Evolutionary conservation across 2,797 vertebrate genomes (phyloP).

Genomic region (Lacerta viridis): DNA sequence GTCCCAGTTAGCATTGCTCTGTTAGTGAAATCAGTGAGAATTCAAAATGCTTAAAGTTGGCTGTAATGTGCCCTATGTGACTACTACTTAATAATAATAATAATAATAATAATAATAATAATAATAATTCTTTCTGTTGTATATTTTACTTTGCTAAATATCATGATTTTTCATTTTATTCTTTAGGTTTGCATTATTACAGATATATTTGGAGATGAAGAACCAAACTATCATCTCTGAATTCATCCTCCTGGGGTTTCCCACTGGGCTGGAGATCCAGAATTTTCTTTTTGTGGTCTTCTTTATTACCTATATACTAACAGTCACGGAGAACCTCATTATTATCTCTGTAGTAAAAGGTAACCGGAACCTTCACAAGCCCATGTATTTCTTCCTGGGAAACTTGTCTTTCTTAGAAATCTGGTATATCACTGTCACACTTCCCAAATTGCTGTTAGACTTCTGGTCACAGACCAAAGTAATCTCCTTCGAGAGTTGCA

Average conservation of each 20-base stretch:
- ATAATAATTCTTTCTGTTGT: background rate
- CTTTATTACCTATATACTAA: constrained; percentile 60
- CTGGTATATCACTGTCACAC: constrained; percentile 74
- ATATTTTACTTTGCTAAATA: background rate
- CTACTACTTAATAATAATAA: too few species aligned
- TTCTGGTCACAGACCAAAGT: constrained; percentile 38
- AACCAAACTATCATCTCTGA: constrained; percentile 57
- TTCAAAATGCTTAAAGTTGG: background rate
- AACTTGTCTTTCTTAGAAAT: constrained; percentile 80
- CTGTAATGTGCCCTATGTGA: background rate
- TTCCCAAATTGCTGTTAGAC: constrained; percentile 54
- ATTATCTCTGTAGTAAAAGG: constrained; percentile 42
- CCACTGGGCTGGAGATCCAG: constrained; percentile 5
- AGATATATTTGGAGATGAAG: constrained; percentile 1
- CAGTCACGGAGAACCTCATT: constrained; percentile 45
- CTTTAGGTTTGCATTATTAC: background rate
- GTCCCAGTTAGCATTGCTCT: background rate
- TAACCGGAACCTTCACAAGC: constrained; percentile 54
- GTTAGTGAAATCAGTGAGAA: too few species aligned
- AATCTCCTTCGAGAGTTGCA: constrained; percentile 39
- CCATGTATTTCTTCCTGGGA: constrained; percentile 70
- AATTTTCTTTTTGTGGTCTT: constrained; percentile 53
- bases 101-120: too few species aligned
- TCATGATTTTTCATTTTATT: background rate
- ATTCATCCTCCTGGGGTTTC: constrained; percentile 65